Evolutionary conservation across 1,140 invertebrate genomes (phyloP).

Genomic region (Helicoverpa armigera): DNA sequence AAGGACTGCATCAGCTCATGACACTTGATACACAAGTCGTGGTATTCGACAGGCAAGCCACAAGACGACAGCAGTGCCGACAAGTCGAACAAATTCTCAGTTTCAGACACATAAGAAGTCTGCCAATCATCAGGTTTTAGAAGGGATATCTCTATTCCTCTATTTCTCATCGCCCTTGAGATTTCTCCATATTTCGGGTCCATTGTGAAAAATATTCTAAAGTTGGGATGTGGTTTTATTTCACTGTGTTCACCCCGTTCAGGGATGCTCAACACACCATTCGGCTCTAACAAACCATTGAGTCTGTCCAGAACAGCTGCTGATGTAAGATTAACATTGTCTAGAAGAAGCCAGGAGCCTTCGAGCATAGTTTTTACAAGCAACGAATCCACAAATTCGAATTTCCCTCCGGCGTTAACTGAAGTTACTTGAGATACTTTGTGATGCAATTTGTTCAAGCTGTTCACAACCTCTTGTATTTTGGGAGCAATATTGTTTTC

Average conservation of each 20-base stretch:
- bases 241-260: conserved; percentile 95
- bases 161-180: conserved; percentile 99
- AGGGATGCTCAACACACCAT: conserved; percentile 95
- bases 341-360: conserved; percentile 97
- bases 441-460: conserved; percentile 66
- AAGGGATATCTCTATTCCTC: conserved; percentile 97
- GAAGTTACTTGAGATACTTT: conserved; percentile 87
- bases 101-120: conserved; percentile 73
- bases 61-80: conserved; percentile 77
- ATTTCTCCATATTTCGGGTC: conserved; percentile 98
- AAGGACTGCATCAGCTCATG: conserved; percentile 81
- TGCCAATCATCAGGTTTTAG: conserved; percentile 69
- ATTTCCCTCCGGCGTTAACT: conserved; percentile 93
- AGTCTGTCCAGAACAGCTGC: conserved; percentile 98
- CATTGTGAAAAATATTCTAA: conserved; percentile 98
- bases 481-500: conserved; percentile 48
- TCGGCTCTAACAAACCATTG: conserved; percentile 97
- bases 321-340: conserved; percentile 99
- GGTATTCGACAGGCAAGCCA: conserved; percentile 74
- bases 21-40: conserved; percentile 74
- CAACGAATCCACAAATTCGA: conserved; percentile 99
- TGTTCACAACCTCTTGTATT: conserved; percentile 61
- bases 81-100: conserved; percentile 79
- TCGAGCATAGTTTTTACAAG: conserved; percentile 94
- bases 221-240: conserved; percentile 95